Base-by-base conservation (phyloP, 2,888 invertebrate genomes). In the Lordiphosa fenestrarum region DNA sequence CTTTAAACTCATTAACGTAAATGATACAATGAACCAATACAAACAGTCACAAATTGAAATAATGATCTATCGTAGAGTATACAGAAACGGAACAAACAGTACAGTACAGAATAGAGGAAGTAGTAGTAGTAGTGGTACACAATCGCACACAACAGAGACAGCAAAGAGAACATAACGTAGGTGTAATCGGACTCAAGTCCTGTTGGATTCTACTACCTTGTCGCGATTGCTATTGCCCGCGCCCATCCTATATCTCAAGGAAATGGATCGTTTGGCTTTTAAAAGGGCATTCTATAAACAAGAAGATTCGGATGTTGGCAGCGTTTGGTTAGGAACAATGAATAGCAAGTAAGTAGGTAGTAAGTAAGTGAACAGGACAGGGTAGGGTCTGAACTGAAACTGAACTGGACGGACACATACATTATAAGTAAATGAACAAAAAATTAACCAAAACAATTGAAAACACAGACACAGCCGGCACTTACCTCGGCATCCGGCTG, bases 401-500 rank as follows among this genome's bases (percentile, higher is more conserved):
- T 15, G 44, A 39, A 49, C 65, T 66, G 73, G 81, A 66, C 41
- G 50, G 55, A 35, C 63, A 63, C 61, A 63, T 25, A 63, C 41
- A 56, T 53, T 13, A 38, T 46, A 37, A n/a, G n/a, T n/a, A n/a
- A 56, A 42, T 57, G 12, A 58, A 66, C 46, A 39, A 25, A 30
- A 30, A 30, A 7, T 25, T 30, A 30, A 30, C 9, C 0, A 7
- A 48, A 59, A 38, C 39, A 36, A 44, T 15, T 40, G 15, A 9
- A 48, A 6, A 15, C 9, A 2, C 9, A 6, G 13, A 21, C 10
- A 6, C 37, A 23, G 6, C 10, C 10, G 3, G n/a, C 51, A 85
- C 87, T 91, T 92, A 96, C 95, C 94, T 96, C 96, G 10, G 94
- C 95, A 87, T 95, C 95, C 13, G 93, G 92, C 21, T 93, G 93